Evolutionary conservation across 2,113 vertebrate genomes (phyloP), one percentile per base, ranked within the genome.

Genomic region (Microcebus tavaratra): DNA sequence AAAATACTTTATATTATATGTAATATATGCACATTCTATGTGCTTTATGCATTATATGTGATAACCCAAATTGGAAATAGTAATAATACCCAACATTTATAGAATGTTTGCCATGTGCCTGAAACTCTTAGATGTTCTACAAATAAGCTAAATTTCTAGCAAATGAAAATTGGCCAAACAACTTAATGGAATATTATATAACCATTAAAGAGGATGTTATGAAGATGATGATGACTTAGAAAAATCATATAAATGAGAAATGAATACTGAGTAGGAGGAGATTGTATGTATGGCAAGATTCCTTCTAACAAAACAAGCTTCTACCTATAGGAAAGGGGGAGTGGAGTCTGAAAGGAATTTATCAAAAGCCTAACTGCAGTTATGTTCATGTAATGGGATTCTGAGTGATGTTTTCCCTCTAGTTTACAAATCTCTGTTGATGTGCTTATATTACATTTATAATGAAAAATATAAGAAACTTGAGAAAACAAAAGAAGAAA

Each of bases 391-490:
- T 73, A 68, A 59, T 90, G 81, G 27, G 31, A 68, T 85, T 95
- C 80, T 88, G 72, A 90, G 68, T 55, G 21, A 53, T 53, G 23
- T 67, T 81, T 25, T 25, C 21, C 15, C 25, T 61, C 50, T 85
- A 57, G 31, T 81, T 90, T 95, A 87, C 10, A 93, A 61, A 80
- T 89, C 63, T 96, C 70, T 55, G 81, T 20, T 23, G 67, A 93
- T 90, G 20, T 42, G 23, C 21, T 7, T 88, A 5, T 72, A 85
- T 91, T 95, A 75, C 9, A 39, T 84, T 91, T 87, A 86, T 75
- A 89, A 94, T 95, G 81, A 88, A 89, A 96, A 95, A 79, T 76
- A 81, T 39, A 55, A 84, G 81, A 82, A 85, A 90, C 55, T 53
- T 68, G 31, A 95, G 75, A 88, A 91, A 86, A 10, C 6, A 12